Evolutionary conservation across 2,888 invertebrate species (phyloP), one percentile per base, ranked within the genome.

Genomic region (Sepiola atlantica): DNA sequence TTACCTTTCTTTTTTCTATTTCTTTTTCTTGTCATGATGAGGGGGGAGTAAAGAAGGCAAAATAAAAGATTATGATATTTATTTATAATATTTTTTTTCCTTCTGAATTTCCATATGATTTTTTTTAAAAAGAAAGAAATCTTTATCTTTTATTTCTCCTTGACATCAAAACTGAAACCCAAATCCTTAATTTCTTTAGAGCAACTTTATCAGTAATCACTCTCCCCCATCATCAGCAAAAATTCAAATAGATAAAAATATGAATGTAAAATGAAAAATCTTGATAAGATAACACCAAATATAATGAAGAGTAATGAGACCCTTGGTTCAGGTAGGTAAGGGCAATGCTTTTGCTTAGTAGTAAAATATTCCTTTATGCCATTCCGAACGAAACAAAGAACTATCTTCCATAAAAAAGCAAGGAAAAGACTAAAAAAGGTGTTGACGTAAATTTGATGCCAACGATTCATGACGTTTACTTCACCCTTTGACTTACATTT

Each of bases 121-220:
- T n/a, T n/a, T n/a, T n/a, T n/a, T 77, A n/a, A 14, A n/a, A 32
- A 61, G 28, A 45, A 77, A 77, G n/a, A 77, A 32, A n/a, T 77
- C 77, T 77, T 77, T 77, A 77, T 77, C 77, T 32, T 77, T 32
- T 77, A 61, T 77, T 77, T 77, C 77, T 77, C 77, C 77, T 77
- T 77, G 77, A 77, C 77, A 77, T 77, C n/a, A 77, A 32, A 32
- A 32, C 77, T 77, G 77, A 77, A 77, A 77, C 21, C 77, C 77
- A 32, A 16, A n/a, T 32, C n/a, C n/a, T 77, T 77, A 77, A 77
- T 77, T 77, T 77, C 32, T 77, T 77, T 77, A 16, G 77, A 77
- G 77, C 32, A 77, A 77, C n/a, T 77, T 77, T 77, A 77, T 77
- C 77, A 77, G 77, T n/a, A 77, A 77, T 77, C 77, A 77, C 1